Percentiles rank a stretch among this genome's conserved stretches.
Evolutionary conservation across 2,113 vertebrate species (phyloP).

Genomic region (Meles meles): DNA sequence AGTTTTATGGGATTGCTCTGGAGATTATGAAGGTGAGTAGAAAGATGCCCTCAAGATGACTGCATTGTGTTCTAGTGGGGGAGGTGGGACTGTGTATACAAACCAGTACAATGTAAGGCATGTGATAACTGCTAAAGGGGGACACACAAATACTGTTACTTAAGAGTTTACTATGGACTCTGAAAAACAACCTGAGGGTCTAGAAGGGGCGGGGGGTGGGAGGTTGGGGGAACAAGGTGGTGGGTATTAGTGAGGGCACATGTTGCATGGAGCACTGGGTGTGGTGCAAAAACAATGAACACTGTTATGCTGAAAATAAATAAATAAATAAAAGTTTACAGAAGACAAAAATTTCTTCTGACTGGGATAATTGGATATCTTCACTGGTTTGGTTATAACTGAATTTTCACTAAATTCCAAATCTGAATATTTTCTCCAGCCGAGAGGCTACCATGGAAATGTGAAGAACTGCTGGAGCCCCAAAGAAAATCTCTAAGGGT

Average conservation of each 20-base stretch:
- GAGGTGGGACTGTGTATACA: neutral
- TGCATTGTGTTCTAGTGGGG: too few species aligned
- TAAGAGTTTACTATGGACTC: neutral
- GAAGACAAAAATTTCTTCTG: neutral
- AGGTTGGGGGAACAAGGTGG: too few species aligned
- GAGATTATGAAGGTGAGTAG: neutral
- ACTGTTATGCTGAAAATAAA: too few species aligned
- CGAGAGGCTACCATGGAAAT: neutral
- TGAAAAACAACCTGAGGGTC: too few species aligned
- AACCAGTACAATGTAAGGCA: neutral
- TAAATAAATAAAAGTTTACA: neutral
- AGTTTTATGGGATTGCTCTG: neutral
- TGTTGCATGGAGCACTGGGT: too few species aligned
- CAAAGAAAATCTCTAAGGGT: neutral
- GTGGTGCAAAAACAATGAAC: too few species aligned
- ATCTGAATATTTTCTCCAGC: slow-evolving; percentile 5
- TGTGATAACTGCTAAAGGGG: neutral
- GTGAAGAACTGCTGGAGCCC: neutral
- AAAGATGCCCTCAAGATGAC: neutral
- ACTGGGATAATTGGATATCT: neutral
- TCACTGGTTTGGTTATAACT: neutral
- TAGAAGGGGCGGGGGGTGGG: too few species aligned
- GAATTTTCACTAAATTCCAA: slow-evolving; percentile 6
- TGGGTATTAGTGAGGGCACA: too few species aligned
- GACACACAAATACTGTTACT: neutral